Evolutionary conservation across 2,888 invertebrate species (phyloP).

Genomic region (Tachina lurida): DNA sequence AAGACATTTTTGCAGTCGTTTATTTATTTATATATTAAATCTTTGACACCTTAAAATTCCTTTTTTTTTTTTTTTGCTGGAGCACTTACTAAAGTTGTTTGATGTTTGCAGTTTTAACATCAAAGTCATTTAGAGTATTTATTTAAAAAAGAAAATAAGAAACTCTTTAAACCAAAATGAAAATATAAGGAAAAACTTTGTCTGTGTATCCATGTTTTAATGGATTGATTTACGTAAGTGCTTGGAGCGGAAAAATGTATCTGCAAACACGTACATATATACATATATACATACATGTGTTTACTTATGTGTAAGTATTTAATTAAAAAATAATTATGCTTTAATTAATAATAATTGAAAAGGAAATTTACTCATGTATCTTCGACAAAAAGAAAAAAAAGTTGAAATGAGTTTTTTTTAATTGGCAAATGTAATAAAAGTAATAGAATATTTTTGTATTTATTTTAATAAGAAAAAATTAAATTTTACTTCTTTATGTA

Average conservation of each 20-base stretch:
- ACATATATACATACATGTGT: background rate
- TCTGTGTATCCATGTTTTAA: constrained; percentile 8
- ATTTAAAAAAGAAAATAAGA: background rate
- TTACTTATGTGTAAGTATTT: background rate
- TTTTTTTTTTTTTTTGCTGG: background rate
- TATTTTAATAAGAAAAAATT: too few relatives aligned
- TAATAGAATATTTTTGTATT: too few relatives aligned
- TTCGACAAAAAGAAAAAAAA: too few relatives aligned
- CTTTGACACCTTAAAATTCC: constrained; percentile 43
- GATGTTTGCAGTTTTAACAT: constrained; percentile 3
- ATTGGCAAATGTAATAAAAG: too few relatives aligned
- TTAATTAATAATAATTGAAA: too few relatives aligned
- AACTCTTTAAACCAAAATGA: background rate
- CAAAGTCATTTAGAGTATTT: constrained; percentile 25
- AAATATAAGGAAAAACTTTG: constrained; percentile 17
- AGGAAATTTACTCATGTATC: too few relatives aligned
- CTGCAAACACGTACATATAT: background rate
- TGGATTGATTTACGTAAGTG: background rate
- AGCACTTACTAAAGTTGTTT: background rate
- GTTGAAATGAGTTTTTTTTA: too few relatives aligned
- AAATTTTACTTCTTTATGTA: too few relatives aligned
- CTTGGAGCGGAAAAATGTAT: background rate
- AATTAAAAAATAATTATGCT: constrained; percentile 10
- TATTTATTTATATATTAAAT: background rate
- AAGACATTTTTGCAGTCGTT: constrained; percentile 17